Conservation (phyloP, 2,113 vertebrate species). For the Bubo blakistoni region DNA sequence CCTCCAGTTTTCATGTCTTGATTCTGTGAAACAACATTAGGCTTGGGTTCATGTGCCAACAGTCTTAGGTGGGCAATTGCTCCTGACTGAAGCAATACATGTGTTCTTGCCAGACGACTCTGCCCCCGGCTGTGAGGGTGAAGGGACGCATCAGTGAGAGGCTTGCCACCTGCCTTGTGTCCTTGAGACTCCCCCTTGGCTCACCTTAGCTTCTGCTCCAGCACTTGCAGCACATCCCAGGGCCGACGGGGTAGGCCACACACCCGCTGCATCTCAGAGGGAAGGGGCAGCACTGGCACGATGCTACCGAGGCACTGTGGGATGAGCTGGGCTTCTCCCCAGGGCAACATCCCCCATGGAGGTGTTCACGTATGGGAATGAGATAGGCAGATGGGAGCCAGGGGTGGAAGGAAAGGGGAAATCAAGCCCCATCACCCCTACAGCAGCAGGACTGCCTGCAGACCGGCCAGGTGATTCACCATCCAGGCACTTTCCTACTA, state of each 20-base stretch:
- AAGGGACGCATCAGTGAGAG: neutral
- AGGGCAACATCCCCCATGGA: neutral
- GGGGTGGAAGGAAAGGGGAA: neutral
- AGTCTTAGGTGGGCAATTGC: neutral
- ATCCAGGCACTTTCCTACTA: neutral
- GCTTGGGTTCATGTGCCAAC: neutral
- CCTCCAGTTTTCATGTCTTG: neutral
- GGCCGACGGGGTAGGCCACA: neutral
- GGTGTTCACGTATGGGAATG: accelerated
- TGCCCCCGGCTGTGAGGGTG: neutral
- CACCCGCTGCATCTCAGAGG: neutral
- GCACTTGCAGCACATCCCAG: neutral
- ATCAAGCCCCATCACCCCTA: neutral
- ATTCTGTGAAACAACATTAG: neutral
- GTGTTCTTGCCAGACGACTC: neutral
- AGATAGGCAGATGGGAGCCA: neutral
- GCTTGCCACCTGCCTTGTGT: neutral
- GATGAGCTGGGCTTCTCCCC: neutral
- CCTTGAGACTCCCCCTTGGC: neutral
- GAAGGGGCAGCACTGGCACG: neutral
- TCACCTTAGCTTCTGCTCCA: neutral
- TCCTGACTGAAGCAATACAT: neutral
- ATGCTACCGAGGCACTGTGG: neutral
- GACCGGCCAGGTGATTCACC: neutral
- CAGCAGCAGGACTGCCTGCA: neutral